Base-by-base conservation (phyloP, 2,888 invertebrate genomes). In the Lacanobia wlatinum region DNA sequence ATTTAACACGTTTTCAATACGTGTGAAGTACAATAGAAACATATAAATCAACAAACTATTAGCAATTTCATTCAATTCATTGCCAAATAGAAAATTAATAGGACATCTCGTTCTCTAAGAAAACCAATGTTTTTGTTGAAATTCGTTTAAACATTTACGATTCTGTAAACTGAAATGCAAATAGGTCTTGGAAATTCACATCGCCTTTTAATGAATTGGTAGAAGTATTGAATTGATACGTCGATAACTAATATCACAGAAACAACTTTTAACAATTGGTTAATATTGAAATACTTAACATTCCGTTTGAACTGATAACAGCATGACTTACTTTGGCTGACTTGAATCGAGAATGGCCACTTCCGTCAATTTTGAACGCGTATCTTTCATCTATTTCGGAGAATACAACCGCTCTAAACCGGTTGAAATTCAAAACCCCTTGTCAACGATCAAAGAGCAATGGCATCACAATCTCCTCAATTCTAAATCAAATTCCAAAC, bases 91-190 rank as follows among this genome's bases (percentile, higher is more conserved):
- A 46, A 46, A 46, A 28, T 14, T 40, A 59, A 48, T 40, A 59
- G 14, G 23, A 53, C 34, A 23, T 28, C 28, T 18, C 18, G 14
- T n/a, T 62, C 4, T 48, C 6, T 21, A n/a, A 50, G 8, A 43
- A 9, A 43, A 52, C 61, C 1, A 18, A 50, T 46, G 10, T 28
- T 69, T 58, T 73, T 46, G 46, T 69, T 66, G 16, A 62, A 73
- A 60, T 50, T 52, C 18, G 21, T 34, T 64, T 21, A 14, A 34
- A 61, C 50, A 64, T 46, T 60, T 23, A 52, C 2, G 10, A 64
- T 53, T 43, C 18, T 64, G 0, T 40, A 46, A 60, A 46, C 12
- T 50, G 28, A 21, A 23, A 60, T n/a, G 10, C 18, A 61, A 56
- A 46, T 60, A 55, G 48, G 12, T 28, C 23, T 58, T 62, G 40